A percentile compares a stretch with the other conserved stretches of the same genome.
phyloP scores from a whole-genome alignment of 2,888 invertebrate genomes.

The Cacoxenus indagator region DNA sequence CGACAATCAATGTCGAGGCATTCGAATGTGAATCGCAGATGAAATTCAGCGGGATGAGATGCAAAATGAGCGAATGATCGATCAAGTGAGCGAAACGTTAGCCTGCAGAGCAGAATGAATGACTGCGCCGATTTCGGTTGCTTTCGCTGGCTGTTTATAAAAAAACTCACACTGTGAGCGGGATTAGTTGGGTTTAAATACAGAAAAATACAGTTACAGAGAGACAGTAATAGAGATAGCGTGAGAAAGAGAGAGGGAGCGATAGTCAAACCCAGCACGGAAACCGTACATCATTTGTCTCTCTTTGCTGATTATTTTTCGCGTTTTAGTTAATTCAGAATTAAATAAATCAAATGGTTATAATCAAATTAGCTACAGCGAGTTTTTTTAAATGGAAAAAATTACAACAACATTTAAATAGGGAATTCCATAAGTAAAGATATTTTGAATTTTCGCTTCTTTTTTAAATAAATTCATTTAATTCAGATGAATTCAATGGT shows the following conservation, averaged over 20 bases:
- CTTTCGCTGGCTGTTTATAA: not conserved
- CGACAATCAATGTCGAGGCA: no score
- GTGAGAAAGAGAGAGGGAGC: not conserved
- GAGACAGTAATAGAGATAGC: not conserved
- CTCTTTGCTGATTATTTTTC: no score
- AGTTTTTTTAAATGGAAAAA: constrained; percentile 26
- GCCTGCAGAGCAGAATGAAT: not conserved
- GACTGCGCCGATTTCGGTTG: not conserved
- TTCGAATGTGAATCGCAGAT: no score
- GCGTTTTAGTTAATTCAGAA: no score
- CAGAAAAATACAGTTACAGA: not conserved
- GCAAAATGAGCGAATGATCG: no score
- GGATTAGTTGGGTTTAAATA: not conserved
- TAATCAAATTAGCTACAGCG: no score
- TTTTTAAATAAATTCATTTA: constrained; percentile 7
- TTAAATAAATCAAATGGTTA: no score
- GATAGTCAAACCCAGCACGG: not conserved
- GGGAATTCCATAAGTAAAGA: constrained; percentile 11
- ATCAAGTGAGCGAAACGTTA: not conserved
- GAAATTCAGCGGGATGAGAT: no score
- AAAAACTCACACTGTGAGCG: not conserved
- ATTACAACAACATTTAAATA: constrained; percentile 21
- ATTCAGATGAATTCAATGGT: constrained; percentile 64
- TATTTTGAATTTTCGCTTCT: not conserved
- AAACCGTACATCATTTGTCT: not conserved